Base-by-base conservation (phyloP, 2,888 invertebrate genomes). In the Venustoraphidia nigricollis region DNA sequence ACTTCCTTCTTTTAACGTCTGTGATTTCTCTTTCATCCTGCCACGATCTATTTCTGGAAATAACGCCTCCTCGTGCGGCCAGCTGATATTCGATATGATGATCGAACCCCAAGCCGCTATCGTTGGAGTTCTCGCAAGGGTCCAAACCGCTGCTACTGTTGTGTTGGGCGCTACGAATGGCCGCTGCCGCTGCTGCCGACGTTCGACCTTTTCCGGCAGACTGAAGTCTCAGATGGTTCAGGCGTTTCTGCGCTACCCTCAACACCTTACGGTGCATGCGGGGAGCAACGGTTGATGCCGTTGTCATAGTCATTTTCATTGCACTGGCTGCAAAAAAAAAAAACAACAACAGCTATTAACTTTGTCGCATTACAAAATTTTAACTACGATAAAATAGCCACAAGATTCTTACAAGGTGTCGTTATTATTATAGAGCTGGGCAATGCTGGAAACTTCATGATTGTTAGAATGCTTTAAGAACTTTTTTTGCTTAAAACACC, bases 81-180 rank as follows among this genome's bases (percentile, higher is more conserved):
- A 59, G 63, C 55, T 76, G 68, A 50, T 71, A 66, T 58, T 79
- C 77, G 55, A 75, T 71, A 57, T 81, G 78, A 58, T 83, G 81
- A 64, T 90, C 90, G 54, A 84, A 84, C 50, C 89, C 90, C 56
- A 90, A 75, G 35, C 90, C 90, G 56, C 90, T 90, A 68, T 91
- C 91, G 70, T 88, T 89, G 53, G 89, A 90, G 68, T 86, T 89
- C 65, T 90, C 89, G 64, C 87, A 86, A 52, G 79, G 77, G 62
- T 73, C 75, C 57, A 70, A 65, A 53, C 66, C 66, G 45, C 67
- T 63, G 54, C 62, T 62, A 48, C 60, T 70, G 66, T 66, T 70
- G 67, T 53, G 70, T 60, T 64, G 68, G 66, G 58, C 68, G 66
- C 48, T 65, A 56, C 51, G 66, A 57, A 58, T 69, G 66, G 27